Percentiles rank a stretch among this genome's conserved stretches.
These are phyloP conservation scores for Sphenodon punctatus DNA, from an alignment of 2,797 vertebrate species.

Conservation along the genomic window DNA sequence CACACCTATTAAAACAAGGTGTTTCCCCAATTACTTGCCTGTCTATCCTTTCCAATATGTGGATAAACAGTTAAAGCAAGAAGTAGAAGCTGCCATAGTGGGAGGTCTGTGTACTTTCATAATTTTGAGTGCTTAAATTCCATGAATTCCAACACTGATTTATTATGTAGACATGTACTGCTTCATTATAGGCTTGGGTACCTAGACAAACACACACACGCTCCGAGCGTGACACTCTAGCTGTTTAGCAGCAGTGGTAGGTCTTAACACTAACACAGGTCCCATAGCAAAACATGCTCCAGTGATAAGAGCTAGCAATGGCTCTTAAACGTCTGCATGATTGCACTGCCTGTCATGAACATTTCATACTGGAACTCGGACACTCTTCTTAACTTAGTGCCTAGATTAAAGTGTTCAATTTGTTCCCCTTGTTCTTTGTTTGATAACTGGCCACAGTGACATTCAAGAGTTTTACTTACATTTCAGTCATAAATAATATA, in stretches of 20 bases:
- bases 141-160: not conserved
- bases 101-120: not conserved
- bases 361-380: not conserved
- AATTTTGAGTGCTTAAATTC: not conserved
- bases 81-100: not conserved
- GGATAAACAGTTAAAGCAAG: not conserved
- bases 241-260: too few relatives aligned
- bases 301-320: too few relatives aligned
- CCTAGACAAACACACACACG: not conserved
- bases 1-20: not conserved
- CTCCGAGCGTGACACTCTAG: too few relatives aligned
- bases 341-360: not conserved
- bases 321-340: too few relatives aligned
- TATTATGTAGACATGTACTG: not conserved
- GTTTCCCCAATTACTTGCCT: not conserved
- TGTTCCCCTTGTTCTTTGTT: not conserved
- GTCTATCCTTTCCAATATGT: not conserved
- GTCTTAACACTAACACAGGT: too few relatives aligned
- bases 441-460: not conserved
- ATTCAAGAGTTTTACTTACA: not conserved
- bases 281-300: too few relatives aligned
- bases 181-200: not conserved
- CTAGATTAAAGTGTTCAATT: not conserved
- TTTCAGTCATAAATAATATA: too few relatives aligned
- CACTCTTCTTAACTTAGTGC: not conserved